Conservation (phyloP, 2,113 vertebrate genomes). For the Falcunculus frontatus region DNA sequence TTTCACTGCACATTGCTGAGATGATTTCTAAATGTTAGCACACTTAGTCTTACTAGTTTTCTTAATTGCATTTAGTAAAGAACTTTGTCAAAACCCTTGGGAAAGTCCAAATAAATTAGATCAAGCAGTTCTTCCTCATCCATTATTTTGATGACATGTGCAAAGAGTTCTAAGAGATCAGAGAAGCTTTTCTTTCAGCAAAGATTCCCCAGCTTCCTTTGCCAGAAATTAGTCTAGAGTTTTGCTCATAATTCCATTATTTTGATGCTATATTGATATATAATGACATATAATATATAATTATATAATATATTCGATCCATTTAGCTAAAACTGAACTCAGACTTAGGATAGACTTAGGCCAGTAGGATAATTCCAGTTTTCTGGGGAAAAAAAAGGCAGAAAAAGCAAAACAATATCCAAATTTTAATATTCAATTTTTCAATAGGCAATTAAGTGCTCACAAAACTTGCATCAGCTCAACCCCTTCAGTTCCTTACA, state of each 20-base stretch:
- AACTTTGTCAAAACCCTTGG: slow-evolving; percentile 3
- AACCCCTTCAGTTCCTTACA: neutral
- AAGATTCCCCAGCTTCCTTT: neutral
- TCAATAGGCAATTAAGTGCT: neutral
- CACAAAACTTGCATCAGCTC: neutral
- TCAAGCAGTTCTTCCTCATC: neutral
- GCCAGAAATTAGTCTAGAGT: neutral
- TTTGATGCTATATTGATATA: neutral
- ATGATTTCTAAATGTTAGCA: neutral
- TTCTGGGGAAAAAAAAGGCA: neutral
- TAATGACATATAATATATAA: neutral
- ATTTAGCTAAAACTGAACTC: neutral
- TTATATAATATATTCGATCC: neutral
- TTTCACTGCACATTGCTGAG: neutral
- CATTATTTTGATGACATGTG: neutral
- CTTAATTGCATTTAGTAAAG: neutral
- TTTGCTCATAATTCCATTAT: neutral
- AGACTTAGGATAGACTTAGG: too few relatives aligned
- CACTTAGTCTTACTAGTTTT: neutral
- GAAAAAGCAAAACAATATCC: neutral
- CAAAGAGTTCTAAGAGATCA: neutral
- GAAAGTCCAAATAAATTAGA: slow-evolving; percentile 17
- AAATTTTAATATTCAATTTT: neutral
- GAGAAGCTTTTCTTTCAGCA: neutral
- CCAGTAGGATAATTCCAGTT: neutral